phyloP scores from a whole-genome alignment of 2,888 invertebrate species.

The Physocephala rufipes region DNA sequence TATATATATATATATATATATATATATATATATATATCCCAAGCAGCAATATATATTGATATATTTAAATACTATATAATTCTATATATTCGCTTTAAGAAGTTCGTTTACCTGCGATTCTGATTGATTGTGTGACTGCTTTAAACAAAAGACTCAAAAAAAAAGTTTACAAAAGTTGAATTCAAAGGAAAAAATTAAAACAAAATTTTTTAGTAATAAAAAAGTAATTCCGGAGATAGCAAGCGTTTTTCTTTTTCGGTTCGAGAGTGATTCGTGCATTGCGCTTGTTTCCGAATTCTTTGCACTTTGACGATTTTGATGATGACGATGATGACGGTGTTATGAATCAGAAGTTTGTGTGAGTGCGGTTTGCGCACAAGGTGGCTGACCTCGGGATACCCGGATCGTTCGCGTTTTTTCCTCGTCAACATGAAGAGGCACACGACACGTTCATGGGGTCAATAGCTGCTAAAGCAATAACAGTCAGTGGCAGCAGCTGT shows the following conservation, averaged over 20 bases:
- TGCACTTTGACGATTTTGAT: background rate
- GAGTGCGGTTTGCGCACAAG: constrained; percentile 22
- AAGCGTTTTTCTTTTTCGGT: too few species aligned
- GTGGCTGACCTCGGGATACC: constrained; percentile 29
- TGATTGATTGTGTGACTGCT: constrained; percentile 17
- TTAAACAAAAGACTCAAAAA: background rate
- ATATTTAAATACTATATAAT: too few species aligned
- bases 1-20: too few species aligned
- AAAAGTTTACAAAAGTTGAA: background rate
- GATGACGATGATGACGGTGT: background rate
- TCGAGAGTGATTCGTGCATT: background rate
- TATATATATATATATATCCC: too few species aligned
- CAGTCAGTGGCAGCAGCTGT: constrained; percentile 30
- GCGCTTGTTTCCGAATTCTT: background rate
- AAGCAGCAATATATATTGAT: too few species aligned
- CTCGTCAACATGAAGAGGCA: constrained; percentile 32
- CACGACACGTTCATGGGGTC: constrained; percentile 41
- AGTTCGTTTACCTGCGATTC: constrained; percentile 29
- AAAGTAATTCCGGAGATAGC: background rate
- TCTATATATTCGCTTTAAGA: background rate
- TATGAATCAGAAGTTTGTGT: constrained; percentile 27
- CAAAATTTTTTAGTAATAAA: background rate
- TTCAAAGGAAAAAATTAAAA: background rate
- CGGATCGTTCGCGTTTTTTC: constrained; percentile 31
- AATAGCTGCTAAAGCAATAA: constrained; percentile 36